Percentiles rank a stretch among this genome's conserved stretches.
Evolutionary conservation across 1,140 invertebrate species (phyloP).

Genomic region (Meteorus sp.): DNA sequence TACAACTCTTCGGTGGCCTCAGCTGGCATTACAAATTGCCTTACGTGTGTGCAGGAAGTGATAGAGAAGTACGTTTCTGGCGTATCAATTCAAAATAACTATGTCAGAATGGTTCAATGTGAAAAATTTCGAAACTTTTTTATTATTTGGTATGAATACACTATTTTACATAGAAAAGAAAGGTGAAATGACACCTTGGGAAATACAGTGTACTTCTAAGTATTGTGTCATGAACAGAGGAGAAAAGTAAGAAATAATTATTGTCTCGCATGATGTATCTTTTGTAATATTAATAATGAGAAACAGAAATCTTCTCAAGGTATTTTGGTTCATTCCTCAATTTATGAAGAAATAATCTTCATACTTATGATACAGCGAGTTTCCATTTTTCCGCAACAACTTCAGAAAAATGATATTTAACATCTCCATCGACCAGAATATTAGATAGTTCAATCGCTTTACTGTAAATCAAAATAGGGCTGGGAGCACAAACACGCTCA

Average conservation of each 20-base stretch:
- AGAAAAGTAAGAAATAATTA: no score
- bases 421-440: slow-evolving; percentile 34
- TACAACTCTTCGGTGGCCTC: slow-evolving; percentile 63
- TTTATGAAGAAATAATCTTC: no score
- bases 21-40: slow-evolving; percentile 68
- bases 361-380: not conserved
- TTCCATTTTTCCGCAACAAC: not conserved
- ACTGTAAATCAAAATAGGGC: slow-evolving; percentile 41
- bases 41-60: slow-evolving; percentile 65
- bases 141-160: no score
- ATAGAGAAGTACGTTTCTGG: slow-evolving; percentile 67
- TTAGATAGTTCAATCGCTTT: slow-evolving; percentile 38
- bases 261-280: no score
- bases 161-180: no score
- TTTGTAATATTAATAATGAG: no score
- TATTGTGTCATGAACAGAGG: no score
- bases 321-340: no score
- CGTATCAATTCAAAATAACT: slow-evolving; percentile 62
- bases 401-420: not conserved
- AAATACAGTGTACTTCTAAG: no score
- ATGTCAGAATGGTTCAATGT: not conserved
- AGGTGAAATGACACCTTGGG: no score
- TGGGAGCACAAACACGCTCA: slow-evolving; percentile 39
- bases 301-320: no score
- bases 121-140: slow-evolving; percentile 14